A percentile compares a stretch with the other conserved stretches of the same genome.
These are phyloP conservation scores for Pollenia labialis DNA, from an alignment of 2,888 invertebrate genomes.

Conservation along the genomic window DNA sequence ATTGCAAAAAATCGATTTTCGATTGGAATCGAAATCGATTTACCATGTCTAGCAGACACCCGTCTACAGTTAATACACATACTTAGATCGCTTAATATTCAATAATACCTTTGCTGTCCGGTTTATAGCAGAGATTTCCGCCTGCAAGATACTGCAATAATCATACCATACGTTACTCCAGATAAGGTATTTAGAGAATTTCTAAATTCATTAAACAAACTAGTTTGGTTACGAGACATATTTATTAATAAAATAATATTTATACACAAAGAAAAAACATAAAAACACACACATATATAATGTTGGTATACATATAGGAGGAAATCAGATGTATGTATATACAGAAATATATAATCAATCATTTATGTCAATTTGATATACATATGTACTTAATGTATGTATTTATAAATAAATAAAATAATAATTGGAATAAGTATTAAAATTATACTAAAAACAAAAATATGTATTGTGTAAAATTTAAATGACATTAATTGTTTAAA, in stretches of 20 bases:
- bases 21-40: too few relatives aligned
- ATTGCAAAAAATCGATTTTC: too few relatives aligned
- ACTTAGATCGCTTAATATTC: too few relatives aligned
- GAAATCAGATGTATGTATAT: conserved; percentile 54
- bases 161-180: too few relatives aligned
- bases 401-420: conserved; percentile 30
- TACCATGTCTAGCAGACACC: too few relatives aligned
- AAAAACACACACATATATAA: conserved; percentile 49
- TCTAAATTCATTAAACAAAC: too few relatives aligned
- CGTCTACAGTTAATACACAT: too few relatives aligned
- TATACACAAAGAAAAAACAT: conserved; percentile 66
- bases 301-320: conserved; percentile 46
- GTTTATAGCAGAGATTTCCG: too few relatives aligned
- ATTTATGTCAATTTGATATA: neutral
- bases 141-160: too few relatives aligned
- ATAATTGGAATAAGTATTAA: conserved; percentile 51
- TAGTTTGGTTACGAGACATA: conserved; percentile 56
- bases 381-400: conserved; percentile 12
- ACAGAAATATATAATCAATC: conserved; percentile 53
- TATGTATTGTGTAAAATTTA: neutral
- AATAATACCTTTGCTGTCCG: too few relatives aligned
- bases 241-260: conserved; percentile 61
- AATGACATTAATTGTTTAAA: conserved; percentile 21
- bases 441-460: neutral
- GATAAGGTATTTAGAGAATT: too few relatives aligned